phyloP scores from a whole-genome alignment of 2,113 vertebrate species.

The Dolichallabes microphthalmus region DNA sequence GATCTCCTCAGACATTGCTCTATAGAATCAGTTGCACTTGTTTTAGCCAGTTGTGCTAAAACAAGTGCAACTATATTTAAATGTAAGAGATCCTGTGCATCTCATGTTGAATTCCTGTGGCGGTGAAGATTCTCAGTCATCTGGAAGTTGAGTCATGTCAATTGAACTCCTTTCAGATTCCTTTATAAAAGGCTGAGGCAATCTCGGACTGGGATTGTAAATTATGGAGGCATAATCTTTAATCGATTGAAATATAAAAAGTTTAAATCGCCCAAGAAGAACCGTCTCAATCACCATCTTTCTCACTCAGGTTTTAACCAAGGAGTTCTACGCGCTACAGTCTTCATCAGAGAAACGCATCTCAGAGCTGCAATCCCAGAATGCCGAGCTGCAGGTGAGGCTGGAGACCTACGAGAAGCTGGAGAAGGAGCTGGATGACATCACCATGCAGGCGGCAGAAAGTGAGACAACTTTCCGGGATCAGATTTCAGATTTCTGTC shows the following conservation, averaged over 20 bases:
- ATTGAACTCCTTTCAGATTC: no score
- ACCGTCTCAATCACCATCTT: background rate
- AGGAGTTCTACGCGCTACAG: slow-evolving; percentile 95
- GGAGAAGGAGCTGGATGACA: slow-evolving; percentile 92
- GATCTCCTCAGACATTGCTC: no score
- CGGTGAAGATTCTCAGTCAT: no score
- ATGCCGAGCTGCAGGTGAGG: slow-evolving; percentile 82
- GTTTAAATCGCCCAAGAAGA: background rate
- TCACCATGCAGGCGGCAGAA: slow-evolving; percentile 94
- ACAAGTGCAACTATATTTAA: background rate
- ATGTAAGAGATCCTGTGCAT: background rate
- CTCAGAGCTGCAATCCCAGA: slow-evolving; percentile 86
- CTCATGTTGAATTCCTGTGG: background rate
- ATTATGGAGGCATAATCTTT: background rate
- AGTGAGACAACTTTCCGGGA: slow-evolving; percentile 69
- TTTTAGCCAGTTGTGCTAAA: background rate
- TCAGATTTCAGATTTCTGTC: background rate
- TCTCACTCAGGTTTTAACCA: slow-evolving; percentile 83
- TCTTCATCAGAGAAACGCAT: slow-evolving; percentile 85
- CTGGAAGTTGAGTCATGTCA: no score
- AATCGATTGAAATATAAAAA: background rate
- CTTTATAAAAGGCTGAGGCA: background rate
- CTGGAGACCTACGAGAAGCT: slow-evolving; percentile 89
- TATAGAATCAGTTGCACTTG: no score
- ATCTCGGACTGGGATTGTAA: background rate